These are phyloP conservation scores for Sciurus niger DNA, from an alignment of 2,113 vertebrate genomes.

Conservation along the genomic window DNA sequence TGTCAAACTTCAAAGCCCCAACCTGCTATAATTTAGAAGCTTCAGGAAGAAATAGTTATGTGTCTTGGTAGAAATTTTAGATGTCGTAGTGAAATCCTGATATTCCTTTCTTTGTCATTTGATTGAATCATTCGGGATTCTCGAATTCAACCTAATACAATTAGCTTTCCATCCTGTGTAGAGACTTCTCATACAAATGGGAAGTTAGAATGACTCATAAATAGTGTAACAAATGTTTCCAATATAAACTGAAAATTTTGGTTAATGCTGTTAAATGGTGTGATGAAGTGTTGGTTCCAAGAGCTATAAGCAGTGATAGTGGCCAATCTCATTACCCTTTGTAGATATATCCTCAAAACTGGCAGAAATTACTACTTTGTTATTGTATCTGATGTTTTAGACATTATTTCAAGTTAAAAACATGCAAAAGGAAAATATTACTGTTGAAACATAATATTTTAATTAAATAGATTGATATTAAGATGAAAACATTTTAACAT, in stretches of 20 bases:
- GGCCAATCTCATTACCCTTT: not conserved
- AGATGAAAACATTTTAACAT: conserved; percentile 70
- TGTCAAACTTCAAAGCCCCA: not conserved
- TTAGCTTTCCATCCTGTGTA: conserved; percentile 1
- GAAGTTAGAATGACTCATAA: conserved; percentile 41
- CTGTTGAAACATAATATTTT: conserved; percentile 68
- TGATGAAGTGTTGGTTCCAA: not conserved
- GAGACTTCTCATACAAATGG: not conserved
- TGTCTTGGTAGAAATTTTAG: not conserved
- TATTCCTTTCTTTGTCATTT: not conserved
- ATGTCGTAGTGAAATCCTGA: not conserved
- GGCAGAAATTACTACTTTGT: not conserved
- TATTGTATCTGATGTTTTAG: not conserved
- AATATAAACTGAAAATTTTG: not conserved
- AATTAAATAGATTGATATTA: conserved; percentile 35
- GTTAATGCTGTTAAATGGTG: not conserved
- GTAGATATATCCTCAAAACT: not conserved
- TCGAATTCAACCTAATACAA: not conserved
- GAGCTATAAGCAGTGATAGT: not conserved
- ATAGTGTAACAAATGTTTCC: not conserved
- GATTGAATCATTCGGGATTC: not conserved
- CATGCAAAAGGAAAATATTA: not conserved
- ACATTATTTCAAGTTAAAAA: conserved; percentile 21
- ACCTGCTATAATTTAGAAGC: not conserved
- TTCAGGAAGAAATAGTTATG: not conserved